Base-by-base conservation (phyloP, 2,113 vertebrate genomes). In the Cisticola juncidis region DNA sequence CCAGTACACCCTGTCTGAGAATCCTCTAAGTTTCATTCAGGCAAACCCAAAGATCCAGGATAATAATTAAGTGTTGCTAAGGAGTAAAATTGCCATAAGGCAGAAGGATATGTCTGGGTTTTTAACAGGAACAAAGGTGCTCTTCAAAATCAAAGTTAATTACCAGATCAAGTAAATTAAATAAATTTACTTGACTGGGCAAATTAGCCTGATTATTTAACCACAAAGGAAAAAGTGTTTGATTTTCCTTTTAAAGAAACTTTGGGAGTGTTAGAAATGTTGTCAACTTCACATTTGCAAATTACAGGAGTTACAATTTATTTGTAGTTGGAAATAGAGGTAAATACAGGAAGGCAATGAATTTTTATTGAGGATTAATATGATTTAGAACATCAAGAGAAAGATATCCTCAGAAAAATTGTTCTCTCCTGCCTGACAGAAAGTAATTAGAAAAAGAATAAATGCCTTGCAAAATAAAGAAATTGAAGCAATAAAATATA, bases 341-440 rank as follows among this genome's bases (percentile, higher is more conserved):
- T 14, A 71, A 60, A 64, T 4, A 38, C 1, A 45, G 19, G 18
- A 68, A 70, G 33, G 10, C 11, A 85, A 51, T n/a, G 1, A 33
- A 20, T 54, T 51, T 36, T 60, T 1, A 6, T 4, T 1, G 10
- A 50, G 7, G 4, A 28, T 45, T 64, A 31, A 35, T 14, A 56
- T 11, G 9, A 64, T 40, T 71, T 38, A 23, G 9, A 29, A 22
- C 1, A 79, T 5, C 4, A 23, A 33, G 5, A 17, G 25, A 56
- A 85, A 92, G 4, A 44, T 16, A 64, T 3, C 6, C 3, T 31
- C 11, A 88, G 36, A 79, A 92, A 47, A 79, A 66, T 2, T 8
- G 5, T 18, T 38, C 5, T 58, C 0, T 38, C 6, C 38, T 78
- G 7, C 4, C 10, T 21, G 23, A 57, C 2, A 74, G 3, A 0